phyloP scores from a whole-genome alignment of 1,140 invertebrate genomes.

The Bombus huntii region DNA sequence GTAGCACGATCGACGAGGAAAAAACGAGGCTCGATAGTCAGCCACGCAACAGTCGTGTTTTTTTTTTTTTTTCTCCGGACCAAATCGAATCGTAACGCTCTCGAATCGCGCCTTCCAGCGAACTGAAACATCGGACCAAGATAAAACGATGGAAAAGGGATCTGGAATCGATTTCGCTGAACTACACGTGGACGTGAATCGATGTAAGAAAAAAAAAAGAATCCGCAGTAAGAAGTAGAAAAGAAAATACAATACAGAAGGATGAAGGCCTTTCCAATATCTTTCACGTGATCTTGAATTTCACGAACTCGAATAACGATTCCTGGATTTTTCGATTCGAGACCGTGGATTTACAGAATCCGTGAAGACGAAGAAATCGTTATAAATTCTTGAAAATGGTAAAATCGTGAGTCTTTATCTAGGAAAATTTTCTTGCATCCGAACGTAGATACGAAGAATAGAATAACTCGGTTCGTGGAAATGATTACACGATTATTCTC shows the following conservation, averaged over 20 bases:
- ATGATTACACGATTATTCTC: conserved; percentile 41
- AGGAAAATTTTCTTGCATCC: neutral
- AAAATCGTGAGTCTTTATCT: neutral
- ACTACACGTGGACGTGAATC: conserved; percentile 17
- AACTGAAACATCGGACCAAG: neutral
- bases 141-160: conserved; percentile 12
- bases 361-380: conserved; percentile 43
- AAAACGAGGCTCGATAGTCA: neutral
- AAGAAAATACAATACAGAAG: conserved; percentile 8
- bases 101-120: conserved; percentile 32
- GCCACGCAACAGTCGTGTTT: neutral
- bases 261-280: conserved; percentile 48
- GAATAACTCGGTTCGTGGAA: neutral
- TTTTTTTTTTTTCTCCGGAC: too few species aligned
- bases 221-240: neutral
- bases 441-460: neutral
- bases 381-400: conserved; percentile 47
- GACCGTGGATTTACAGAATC: conserved; percentile 50
- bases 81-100: conserved; percentile 7
- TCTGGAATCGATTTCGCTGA: conserved; percentile 14
- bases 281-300: conserved; percentile 50
- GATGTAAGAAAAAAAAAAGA: neutral
- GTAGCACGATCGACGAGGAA: neutral
- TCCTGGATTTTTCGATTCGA: conserved; percentile 50
- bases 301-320: conserved; percentile 9